Percentiles rank a stretch among this genome's conserved stretches.
Conservation (phyloP, 1,140 invertebrate genomes). For the Drosophila sucinea region DNA sequence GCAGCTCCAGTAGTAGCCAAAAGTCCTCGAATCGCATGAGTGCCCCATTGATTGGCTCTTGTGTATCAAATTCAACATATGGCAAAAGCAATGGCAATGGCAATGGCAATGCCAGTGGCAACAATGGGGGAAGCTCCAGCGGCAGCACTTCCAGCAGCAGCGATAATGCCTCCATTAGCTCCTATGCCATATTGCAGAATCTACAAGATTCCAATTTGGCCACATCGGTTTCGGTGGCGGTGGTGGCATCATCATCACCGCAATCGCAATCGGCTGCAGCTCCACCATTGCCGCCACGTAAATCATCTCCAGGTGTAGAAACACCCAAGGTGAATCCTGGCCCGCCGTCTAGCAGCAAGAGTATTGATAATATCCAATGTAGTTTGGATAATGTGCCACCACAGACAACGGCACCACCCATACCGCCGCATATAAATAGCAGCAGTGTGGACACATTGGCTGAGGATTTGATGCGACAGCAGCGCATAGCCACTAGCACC, state of each 20-base stretch:
- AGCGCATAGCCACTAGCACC: slow-evolving; percentile 60
- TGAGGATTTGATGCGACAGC: slow-evolving; percentile 73
- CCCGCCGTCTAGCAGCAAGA: slow-evolving; percentile 58
- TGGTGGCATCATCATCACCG: neutral
- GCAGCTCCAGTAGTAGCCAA: slow-evolving; percentile 42
- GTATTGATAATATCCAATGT: slow-evolving; percentile 72
- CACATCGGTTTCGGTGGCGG: neutral
- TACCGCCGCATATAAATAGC: slow-evolving; percentile 72
- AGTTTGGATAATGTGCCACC: slow-evolving; percentile 78
- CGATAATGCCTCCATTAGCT: slow-evolving; percentile 69
- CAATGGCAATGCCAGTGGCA: slow-evolving; percentile 18
- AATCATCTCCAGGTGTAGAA: slow-evolving; percentile 85
- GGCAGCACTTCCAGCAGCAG: slow-evolving; percentile 49
- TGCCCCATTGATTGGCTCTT: slow-evolving; percentile 72
- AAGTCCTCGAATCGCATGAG: slow-evolving; percentile 79
- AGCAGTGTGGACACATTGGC: slow-evolving; percentile 65
- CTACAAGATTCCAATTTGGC: slow-evolving; percentile 55
- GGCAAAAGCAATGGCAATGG: slow-evolving; percentile 22
- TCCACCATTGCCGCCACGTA: slow-evolving; percentile 85
- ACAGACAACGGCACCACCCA: slow-evolving; percentile 80
- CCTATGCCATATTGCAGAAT: slow-evolving; percentile 79
- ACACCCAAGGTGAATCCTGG: slow-evolving; percentile 62
- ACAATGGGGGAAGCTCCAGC: slow-evolving; percentile 48
- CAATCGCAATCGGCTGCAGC: slow-evolving; percentile 38
- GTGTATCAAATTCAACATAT: slow-evolving; percentile 67